Conservation (phyloP, 1,140 invertebrate genomes). For the Aradophagus sp. region DNA sequence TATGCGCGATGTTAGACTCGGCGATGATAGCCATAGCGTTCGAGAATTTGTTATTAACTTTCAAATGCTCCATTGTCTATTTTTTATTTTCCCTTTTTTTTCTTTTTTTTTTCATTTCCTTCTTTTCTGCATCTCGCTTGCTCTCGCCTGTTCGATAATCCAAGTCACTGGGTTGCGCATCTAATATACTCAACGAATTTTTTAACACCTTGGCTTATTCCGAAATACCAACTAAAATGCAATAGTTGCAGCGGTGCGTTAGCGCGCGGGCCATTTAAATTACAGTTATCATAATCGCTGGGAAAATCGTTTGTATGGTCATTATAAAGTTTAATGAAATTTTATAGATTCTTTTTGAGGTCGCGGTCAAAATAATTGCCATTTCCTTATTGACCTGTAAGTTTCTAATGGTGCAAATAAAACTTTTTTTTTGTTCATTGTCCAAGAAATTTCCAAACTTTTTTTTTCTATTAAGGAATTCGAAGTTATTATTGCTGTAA, state of each 20-base stretch:
- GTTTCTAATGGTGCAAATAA: not conserved
- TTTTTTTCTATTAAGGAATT: too few relatives aligned
- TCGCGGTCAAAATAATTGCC: constrained; percentile 14
- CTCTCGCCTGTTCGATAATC: constrained; percentile 25
- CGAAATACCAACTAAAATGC: constrained; percentile 22
- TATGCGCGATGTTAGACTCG: constrained; percentile 27
- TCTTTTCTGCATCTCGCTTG: too few relatives aligned
- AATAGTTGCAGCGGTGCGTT: too few relatives aligned
- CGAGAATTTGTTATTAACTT: too few relatives aligned
- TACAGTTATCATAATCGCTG: constrained; percentile 23
- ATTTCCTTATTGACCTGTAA: constrained; percentile 7
- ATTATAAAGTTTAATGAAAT: constrained; percentile 31
- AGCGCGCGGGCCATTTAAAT: constrained; percentile 25
- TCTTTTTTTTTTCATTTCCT: too few relatives aligned
- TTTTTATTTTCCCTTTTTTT: too few relatives aligned
- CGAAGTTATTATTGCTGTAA: too few relatives aligned
- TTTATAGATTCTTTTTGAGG: constrained; percentile 24
- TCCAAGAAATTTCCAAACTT: too few relatives aligned
- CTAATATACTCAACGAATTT: constrained; percentile 16
- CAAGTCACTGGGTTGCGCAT: constrained; percentile 29
- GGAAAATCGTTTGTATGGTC: constrained; percentile 32
- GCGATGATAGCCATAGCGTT: too few relatives aligned
- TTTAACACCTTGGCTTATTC: constrained; percentile 27
- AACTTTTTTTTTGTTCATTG: too few relatives aligned
- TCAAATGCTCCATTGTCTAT: constrained; percentile 40